A percentile compares a stretch with the other conserved stretches of the same genome.
Evolutionary conservation across 2,113 vertebrate species (phyloP).

Genomic region (Hemicordylus capensis): DNA sequence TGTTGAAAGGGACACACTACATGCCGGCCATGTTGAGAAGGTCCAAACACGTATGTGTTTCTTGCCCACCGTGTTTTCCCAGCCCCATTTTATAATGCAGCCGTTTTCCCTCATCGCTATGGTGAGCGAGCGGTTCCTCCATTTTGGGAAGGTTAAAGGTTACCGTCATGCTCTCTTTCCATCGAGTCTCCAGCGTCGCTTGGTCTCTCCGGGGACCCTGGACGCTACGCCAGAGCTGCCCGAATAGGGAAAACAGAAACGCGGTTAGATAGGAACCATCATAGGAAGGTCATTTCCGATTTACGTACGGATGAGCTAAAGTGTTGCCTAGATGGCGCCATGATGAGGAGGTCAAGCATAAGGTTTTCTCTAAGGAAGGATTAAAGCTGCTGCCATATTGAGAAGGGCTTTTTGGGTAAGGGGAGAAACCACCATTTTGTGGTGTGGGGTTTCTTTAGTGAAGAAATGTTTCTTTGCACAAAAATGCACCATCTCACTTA

Average conservation of each 20-base stretch:
- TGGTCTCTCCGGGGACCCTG: too few relatives aligned
- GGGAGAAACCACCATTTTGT: neutral
- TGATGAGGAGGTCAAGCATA: too few relatives aligned
- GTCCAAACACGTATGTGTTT: fast-evolving
- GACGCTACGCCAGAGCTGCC: too few relatives aligned
- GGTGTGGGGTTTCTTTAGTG: neutral
- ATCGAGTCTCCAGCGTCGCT: neutral
- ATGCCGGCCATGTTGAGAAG: neutral
- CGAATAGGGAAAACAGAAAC: too few relatives aligned
- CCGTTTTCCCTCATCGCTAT: neutral
- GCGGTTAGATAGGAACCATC: neutral
- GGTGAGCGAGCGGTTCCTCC: neutral
- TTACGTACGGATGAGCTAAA: neutral
- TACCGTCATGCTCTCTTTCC: too few relatives aligned
- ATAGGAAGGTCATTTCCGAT: neutral
- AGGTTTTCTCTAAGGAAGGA: neutral
- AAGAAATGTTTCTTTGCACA: neutral
- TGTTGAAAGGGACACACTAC: neutral
- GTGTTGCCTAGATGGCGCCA: too few relatives aligned
- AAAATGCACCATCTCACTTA: neutral
- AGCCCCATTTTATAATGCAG: neutral
- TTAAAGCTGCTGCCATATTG: neutral
- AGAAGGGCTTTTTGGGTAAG: neutral
- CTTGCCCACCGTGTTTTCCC: too few relatives aligned
- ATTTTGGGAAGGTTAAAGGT: neutral